Percentiles rank a stretch among this genome's conserved stretches.
These are phyloP conservation scores for Clivina fossor DNA, from an alignment of 2,888 invertebrate genomes.

Conservation along the genomic window DNA sequence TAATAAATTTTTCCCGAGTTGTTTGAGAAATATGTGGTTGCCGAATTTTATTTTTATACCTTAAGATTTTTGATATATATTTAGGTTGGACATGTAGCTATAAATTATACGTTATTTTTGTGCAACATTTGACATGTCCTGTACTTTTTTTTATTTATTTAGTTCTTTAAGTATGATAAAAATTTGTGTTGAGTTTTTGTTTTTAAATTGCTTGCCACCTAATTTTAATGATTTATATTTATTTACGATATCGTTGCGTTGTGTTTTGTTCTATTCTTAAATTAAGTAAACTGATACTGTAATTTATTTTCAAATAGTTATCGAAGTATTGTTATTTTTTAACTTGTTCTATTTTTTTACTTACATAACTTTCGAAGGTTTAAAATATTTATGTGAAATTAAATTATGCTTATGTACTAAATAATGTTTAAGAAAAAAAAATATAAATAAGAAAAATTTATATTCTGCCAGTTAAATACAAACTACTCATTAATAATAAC, in stretches of 20 bases:
- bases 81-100: constrained; percentile 11
- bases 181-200: constrained; percentile 22
- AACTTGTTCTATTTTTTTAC: too few relatives aligned
- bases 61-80: constrained; percentile 29
- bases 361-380: too few relatives aligned
- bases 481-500: too few relatives aligned
- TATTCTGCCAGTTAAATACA: too few relatives aligned
- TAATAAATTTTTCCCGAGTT: constrained; percentile 27
- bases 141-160: constrained; percentile 5
- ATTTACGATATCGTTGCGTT: constrained; percentile 3
- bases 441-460: too few relatives aligned
- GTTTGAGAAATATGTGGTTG: constrained; percentile 30
- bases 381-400: too few relatives aligned
- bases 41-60: constrained; percentile 26
- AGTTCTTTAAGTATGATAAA: constrained; percentile 24
- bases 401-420: too few relatives aligned
- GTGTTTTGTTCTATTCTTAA: too few relatives aligned
- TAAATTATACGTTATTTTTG: constrained; percentile 32
- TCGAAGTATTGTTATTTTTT: too few relatives aligned
- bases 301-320: too few relatives aligned
- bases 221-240: constrained; percentile 27
- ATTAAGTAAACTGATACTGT: too few relatives aligned
- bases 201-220: constrained; percentile 25
- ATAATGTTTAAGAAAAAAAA: too few relatives aligned
- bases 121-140: constrained; percentile 20